Evolutionary conservation across 2,113 vertebrate genomes (phyloP).

Genomic region (Peromyscus californicus): DNA sequence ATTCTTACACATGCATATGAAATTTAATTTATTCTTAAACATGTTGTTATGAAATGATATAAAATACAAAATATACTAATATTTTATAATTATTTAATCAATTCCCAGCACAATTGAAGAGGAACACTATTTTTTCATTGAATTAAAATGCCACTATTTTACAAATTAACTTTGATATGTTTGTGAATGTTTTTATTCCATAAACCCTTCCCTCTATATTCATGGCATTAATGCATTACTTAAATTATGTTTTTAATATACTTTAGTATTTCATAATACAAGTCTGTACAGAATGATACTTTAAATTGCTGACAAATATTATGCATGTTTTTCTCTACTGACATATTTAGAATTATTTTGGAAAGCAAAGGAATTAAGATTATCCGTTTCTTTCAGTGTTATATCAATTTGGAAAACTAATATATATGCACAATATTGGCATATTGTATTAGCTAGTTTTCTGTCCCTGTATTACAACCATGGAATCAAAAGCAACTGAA

Average conservation of each 20-base stretch:
- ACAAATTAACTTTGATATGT: not conserved
- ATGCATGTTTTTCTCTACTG: not conserved
- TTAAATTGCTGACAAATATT: not conserved
- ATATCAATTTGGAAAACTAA: not conserved
- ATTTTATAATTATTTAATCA: not conserved
- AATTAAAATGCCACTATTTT: not conserved
- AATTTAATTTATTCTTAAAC: not conserved
- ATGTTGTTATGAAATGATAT: not conserved
- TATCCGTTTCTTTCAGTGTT: not conserved
- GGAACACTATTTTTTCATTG: not conserved
- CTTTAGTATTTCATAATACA: not conserved
- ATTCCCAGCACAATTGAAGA: not conserved
- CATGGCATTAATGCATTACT: not conserved
- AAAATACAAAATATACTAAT: not conserved
- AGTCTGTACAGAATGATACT: not conserved
- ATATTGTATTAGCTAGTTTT: not conserved
- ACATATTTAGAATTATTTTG: conserved; percentile 2
- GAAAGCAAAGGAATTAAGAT: not conserved
- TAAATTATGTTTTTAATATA: not conserved
- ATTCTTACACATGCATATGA: not conserved
- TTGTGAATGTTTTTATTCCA: not conserved
- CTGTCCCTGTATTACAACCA: not conserved
- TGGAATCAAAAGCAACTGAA: not conserved
- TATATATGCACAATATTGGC: not conserved
- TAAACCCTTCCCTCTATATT: not conserved